A percentile compares a stretch with the other conserved stretches of the same genome.
Conservation (phyloP, 2,113 vertebrate species). For the Heptranchias perlo region DNA sequence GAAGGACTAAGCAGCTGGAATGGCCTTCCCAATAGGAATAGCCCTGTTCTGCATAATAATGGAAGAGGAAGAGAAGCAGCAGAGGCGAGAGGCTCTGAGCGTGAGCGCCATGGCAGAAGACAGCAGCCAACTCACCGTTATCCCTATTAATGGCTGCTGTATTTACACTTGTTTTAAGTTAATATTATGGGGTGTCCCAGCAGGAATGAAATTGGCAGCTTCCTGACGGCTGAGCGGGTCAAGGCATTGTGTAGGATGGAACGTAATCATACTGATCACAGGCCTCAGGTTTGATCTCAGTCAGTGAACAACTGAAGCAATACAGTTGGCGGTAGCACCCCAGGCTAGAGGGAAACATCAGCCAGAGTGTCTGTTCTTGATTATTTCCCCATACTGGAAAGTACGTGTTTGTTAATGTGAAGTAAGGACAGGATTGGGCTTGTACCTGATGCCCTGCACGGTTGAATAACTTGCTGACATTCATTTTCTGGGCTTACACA, state of each 20-base stretch:
- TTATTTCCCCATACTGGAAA: neutral
- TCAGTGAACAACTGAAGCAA: neutral
- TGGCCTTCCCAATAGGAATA: neutral
- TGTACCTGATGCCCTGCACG: no score
- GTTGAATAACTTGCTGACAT: neutral
- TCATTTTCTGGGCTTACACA: neutral
- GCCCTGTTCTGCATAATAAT: neutral
- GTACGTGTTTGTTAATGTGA: neutral
- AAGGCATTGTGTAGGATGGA: neutral
- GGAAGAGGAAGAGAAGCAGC: neutral
- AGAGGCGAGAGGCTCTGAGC: neutral
- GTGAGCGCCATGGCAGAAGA: neutral
- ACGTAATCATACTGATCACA: neutral
- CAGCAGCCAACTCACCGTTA: neutral
- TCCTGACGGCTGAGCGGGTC: neutral
- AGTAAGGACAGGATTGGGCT: neutral
- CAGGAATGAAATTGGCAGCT: neutral
- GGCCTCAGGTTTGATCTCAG: neutral
- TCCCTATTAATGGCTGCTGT: neutral
- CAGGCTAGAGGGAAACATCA: neutral
- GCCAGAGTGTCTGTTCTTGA: neutral
- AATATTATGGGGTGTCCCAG: neutral
- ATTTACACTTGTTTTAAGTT: neutral
- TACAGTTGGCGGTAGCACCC: neutral
- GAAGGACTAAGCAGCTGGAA: neutral